Evolutionary conservation across 2,113 vertebrate genomes (phyloP), one percentile per base, ranked within the genome.

Genomic region (Brienomyrus longianalis): DNA sequence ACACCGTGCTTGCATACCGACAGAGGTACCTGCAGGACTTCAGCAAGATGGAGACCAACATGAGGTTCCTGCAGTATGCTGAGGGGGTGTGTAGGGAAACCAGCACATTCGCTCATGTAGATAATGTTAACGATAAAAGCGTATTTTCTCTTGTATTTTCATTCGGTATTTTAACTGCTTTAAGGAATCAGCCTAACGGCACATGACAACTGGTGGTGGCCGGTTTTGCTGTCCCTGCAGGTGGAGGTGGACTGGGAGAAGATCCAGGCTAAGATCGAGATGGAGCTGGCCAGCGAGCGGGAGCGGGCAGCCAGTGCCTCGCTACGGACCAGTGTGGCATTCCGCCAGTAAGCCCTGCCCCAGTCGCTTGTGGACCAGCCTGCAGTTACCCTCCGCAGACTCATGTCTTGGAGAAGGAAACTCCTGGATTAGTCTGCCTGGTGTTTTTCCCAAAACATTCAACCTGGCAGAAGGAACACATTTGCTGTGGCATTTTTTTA

Each of bases 191-290:
- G 45, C 47, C 45, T 43, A 35, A 77, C 31, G 39, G 27, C 70
- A 35, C 70, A 35, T 39, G 31, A 39, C 70, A 35, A 5, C 39
- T 48, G 39, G 8, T 83, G 45, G 17, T 54, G 51, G 51, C 51
- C 27, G 3, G 6, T 27, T 8, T 80, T 27, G 4, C 35, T 84
- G 31, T 80, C 52, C 35, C 13, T 43, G 17, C 94, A 99, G 98
- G 97, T 99, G 91, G 97, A 98, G 93, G 97, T 99, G 92, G 96
- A 99, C 90, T 99, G 98, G 98, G 96, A 97, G 89, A 99, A 99
- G 96, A 98, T 99, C 94, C 97, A 97, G 95, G 97, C 96, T 51
- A 99, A 99, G 94, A 97, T 99, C 39, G 97, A 99, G 92, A 95
- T 98, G 97, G 98, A 99, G 94, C 93, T 99, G 80, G 93, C 96